Percentiles rank a stretch among this genome's conserved stretches.
phyloP scores from a whole-genome alignment of 2,113 vertebrate species.

The Turnix velox region DNA sequence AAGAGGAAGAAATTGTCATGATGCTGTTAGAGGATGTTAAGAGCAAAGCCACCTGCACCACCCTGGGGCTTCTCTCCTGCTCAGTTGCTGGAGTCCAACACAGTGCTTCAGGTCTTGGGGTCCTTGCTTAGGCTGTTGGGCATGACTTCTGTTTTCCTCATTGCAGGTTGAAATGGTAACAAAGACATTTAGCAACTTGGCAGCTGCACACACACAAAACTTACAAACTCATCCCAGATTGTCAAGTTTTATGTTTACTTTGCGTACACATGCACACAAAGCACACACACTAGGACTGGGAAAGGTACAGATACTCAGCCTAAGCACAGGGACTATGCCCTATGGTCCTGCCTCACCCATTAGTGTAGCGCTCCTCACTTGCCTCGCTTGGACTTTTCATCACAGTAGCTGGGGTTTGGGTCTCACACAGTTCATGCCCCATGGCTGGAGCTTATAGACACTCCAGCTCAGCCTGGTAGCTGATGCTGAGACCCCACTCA shows the following conservation, averaged over 20 bases:
- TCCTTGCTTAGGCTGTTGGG: accelerated
- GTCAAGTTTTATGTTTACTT: background rate
- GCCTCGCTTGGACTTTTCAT: accelerated
- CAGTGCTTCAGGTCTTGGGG: accelerated
- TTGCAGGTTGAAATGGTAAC: background rate
- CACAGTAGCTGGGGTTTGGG: accelerated
- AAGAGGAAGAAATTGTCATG: background rate
- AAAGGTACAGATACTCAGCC: accelerated
- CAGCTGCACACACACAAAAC: background rate
- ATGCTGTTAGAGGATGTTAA: background rate
- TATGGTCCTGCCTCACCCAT: accelerated
- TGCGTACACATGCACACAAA: accelerated
- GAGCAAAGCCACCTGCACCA: background rate
- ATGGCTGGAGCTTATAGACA: background rate
- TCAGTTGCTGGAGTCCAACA: background rate
- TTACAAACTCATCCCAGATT: background rate
- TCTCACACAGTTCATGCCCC: accelerated
- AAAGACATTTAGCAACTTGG: background rate
- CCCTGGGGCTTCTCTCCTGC: accelerated
- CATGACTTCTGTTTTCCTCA: accelerated
- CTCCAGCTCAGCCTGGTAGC: background rate
- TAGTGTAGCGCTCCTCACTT: accelerated
- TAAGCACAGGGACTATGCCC: background rate
- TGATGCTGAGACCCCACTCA: accelerated
- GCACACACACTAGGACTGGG: too few relatives aligned